phyloP scores from a whole-genome alignment of 2,113 vertebrate species.

The Polyodon spathula region DNA sequence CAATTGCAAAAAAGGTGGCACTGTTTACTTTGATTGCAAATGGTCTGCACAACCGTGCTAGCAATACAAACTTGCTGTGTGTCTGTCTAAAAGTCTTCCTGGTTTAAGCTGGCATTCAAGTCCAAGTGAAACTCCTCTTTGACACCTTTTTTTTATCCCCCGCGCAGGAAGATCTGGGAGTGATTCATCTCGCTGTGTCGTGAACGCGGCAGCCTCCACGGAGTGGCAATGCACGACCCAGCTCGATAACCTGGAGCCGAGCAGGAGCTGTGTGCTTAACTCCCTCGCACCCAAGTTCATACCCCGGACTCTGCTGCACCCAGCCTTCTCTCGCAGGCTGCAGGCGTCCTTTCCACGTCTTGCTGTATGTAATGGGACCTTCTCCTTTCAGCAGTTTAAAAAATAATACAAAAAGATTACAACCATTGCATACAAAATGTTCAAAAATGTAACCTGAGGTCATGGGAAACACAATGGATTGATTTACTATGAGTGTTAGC shows the following conservation, averaged over 20 bases:
- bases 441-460: too few relatives aligned
- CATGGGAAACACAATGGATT: too few relatives aligned
- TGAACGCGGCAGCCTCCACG: constrained; percentile 9
- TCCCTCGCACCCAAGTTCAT: constrained; percentile 20
- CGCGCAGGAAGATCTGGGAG: constrained; percentile 19
- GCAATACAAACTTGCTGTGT: too few relatives aligned
- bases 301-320: constrained; percentile 9
- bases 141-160: background rate
- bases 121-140: too few relatives aligned
- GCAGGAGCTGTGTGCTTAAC: constrained; percentile 15
- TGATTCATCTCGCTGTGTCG: constrained; percentile 15
- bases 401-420: background rate
- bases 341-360: background rate
- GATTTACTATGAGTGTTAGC: too few relatives aligned
- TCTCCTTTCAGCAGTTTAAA: background rate
- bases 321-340: background rate
- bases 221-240: constrained; percentile 11
- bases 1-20: too few relatives aligned
- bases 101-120: too few relatives aligned
- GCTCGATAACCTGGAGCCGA: constrained; percentile 13
- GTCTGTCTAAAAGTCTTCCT: too few relatives aligned
- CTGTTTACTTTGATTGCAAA: too few relatives aligned
- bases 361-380: background rate
- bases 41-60: too few relatives aligned
- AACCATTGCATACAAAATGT: too few relatives aligned